Percentiles rank a stretch among this genome's conserved stretches.
Evolutionary conservation across 2,888 invertebrate species (phyloP).

Genomic region (Cephus sareptanus): DNA sequence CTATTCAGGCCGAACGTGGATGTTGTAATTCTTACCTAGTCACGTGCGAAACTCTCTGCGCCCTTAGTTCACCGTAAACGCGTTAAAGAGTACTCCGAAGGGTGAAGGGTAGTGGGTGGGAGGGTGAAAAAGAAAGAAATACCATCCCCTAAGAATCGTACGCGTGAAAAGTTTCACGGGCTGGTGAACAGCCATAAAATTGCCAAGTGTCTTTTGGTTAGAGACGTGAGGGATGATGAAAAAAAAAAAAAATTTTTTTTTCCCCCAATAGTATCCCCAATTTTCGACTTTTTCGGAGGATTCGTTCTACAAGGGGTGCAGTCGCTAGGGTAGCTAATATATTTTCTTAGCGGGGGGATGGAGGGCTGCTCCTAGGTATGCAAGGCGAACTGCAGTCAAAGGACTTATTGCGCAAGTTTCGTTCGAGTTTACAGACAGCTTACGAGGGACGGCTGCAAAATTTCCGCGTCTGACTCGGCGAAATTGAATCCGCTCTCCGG

Average conservation of each 20-base stretch:
- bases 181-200: not conserved
- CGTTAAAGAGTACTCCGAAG: not conserved
- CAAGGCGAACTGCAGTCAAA: constrained; percentile 32
- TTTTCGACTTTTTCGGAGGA: not conserved
- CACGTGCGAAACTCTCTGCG: not conserved
- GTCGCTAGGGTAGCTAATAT: not conserved
- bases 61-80: not conserved
- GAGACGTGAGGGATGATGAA: not conserved
- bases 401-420: constrained; percentile 47
- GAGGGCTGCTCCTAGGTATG: not conserved
- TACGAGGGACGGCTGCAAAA: constrained; percentile 42
- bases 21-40: not conserved
- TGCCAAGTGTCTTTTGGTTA: not conserved
- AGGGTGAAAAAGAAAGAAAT: not conserved
- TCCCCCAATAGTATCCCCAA: not conserved
- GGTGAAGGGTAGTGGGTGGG: not conserved
- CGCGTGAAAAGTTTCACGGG: not conserved
- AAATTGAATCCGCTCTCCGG: constrained; percentile 57
- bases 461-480: constrained; percentile 47
- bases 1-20: not conserved
- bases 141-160: not conserved
- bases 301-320: not conserved
- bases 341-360: not conserved
- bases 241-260: too few relatives aligned
- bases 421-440: constrained; percentile 42